Evolutionary conservation across 2,888 invertebrate genomes (phyloP).

Genomic region (Dryobotodes eremita): DNA sequence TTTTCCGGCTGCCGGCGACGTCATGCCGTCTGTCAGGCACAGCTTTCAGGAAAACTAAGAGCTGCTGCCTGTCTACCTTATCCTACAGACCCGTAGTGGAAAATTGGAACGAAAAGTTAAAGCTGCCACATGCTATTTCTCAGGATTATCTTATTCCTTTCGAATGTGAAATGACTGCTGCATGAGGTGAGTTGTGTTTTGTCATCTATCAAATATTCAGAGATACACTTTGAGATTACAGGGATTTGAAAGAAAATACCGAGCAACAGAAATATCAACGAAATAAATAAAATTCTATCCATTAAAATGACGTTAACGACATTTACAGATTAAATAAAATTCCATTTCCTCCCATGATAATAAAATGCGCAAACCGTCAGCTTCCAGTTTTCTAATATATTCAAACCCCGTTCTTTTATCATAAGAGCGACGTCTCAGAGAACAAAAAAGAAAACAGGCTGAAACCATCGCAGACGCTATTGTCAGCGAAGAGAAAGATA

Average conservation of each 20-base stretch:
- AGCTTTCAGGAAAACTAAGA: constrained; percentile 49
- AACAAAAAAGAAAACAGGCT: constrained; percentile 44
- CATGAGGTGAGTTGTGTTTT: background rate
- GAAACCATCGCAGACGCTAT: constrained; percentile 53
- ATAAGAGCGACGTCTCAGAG: constrained; percentile 30
- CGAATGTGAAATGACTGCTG: background rate
- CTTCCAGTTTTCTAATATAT: constrained; percentile 51
- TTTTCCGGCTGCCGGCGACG: constrained; percentile 64
- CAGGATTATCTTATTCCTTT: constrained; percentile 25
- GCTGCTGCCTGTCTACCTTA: constrained; percentile 37
- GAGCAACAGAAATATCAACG: background rate
- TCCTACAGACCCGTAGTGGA: constrained; percentile 31
- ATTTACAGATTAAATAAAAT: constrained; percentile 24
- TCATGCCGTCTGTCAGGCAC: constrained; percentile 48
- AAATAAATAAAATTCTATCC: background rate
- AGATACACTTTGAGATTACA: background rate
- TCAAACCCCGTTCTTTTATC: constrained; percentile 50
- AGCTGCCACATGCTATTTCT: constrained; percentile 43
- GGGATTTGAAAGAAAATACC: background rate
- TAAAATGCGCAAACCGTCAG: constrained; percentile 8
- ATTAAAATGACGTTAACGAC: background rate
- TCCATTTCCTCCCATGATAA: background rate
- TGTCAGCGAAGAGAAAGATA: constrained; percentile 63
- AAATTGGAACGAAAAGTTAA: constrained; percentile 55
- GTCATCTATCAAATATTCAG: background rate